phyloP scores from a whole-genome alignment of 2,888 invertebrate genomes.

The Macrosiphum euphorbiae region DNA sequence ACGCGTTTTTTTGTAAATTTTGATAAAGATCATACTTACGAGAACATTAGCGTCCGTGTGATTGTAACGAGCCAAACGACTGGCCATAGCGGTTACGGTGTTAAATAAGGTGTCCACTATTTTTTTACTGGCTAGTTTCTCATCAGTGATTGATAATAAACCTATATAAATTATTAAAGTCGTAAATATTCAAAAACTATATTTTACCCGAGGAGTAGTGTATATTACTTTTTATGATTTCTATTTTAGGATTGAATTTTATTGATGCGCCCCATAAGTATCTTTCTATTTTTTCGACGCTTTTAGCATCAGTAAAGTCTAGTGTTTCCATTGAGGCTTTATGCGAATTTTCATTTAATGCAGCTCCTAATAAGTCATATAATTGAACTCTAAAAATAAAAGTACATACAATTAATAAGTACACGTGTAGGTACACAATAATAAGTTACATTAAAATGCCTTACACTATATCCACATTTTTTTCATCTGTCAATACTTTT shows the following conservation, averaged over 20 bases:
- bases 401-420: neutral
- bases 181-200: neutral
- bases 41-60: slow-evolving; percentile 17
- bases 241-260: slow-evolving; percentile 76
- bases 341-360: slow-evolving; percentile 79
- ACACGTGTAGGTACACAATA: neutral
- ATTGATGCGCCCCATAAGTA: slow-evolving; percentile 82
- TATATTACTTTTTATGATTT: slow-evolving; percentile 71
- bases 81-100: slow-evolving; percentile 77
- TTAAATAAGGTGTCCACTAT: slow-evolving; percentile 79
- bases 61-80: slow-evolving; percentile 50
- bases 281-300: slow-evolving; percentile 77
- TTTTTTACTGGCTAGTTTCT: slow-evolving; percentile 72
- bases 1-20: neutral
- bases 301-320: slow-evolving; percentile 73
- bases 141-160: slow-evolving; percentile 71
- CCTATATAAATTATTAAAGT: slow-evolving; percentile 68
- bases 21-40: neutral
- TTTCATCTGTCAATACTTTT: slow-evolving; percentile 74
- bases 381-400: slow-evolving; percentile 74
- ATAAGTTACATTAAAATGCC: slow-evolving; percentile 67
- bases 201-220: neutral
- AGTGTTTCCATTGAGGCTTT: slow-evolving; percentile 78
- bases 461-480: slow-evolving; percentile 74
- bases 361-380: slow-evolving; percentile 79